phyloP scores from a whole-genome alignment of 2,113 vertebrate genomes.

The Myotis brandtii region DNA sequence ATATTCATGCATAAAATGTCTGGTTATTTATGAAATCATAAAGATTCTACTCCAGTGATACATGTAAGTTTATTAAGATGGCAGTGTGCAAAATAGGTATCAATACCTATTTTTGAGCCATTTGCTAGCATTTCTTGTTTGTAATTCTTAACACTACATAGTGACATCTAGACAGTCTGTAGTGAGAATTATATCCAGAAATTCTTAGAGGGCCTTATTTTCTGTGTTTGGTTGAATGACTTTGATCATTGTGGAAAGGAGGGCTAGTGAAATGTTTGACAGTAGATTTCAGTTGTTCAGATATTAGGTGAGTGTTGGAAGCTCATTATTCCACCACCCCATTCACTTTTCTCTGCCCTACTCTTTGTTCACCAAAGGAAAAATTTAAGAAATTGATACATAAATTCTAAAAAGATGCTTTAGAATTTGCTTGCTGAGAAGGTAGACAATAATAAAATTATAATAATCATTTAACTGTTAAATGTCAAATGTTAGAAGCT shows the following conservation, averaged over 20 bases:
- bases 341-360: neutral
- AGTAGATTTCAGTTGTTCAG: constrained; percentile 23
- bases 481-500: neutral
- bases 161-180: constrained; percentile 14
- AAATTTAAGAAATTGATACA: neutral
- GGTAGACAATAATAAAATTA: neutral
- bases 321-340: neutral
- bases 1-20: constrained; percentile 51
- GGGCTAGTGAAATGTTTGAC: constrained; percentile 22
- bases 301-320: neutral
- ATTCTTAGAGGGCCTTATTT: constrained; percentile 54
- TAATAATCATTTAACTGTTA: constrained; percentile 8
- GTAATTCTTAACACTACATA: constrained; percentile 61
- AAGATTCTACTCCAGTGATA: constrained; percentile 61
- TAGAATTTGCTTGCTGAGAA: neutral
- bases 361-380: neutral
- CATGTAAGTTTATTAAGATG: constrained; percentile 60
- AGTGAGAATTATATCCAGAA: constrained; percentile 63
- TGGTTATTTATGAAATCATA: constrained; percentile 29
- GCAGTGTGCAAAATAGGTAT: constrained; percentile 22
- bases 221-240: constrained; percentile 56
- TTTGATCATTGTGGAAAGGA: constrained; percentile 46
- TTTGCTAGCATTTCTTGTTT: constrained; percentile 55
- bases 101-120: constrained; percentile 31
- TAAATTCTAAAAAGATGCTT: constrained; percentile 3